Percentiles rank a stretch among this genome's conserved stretches.
Conservation (phyloP, 1,140 invertebrate genomes). For the Drosophila murphyi region DNA sequence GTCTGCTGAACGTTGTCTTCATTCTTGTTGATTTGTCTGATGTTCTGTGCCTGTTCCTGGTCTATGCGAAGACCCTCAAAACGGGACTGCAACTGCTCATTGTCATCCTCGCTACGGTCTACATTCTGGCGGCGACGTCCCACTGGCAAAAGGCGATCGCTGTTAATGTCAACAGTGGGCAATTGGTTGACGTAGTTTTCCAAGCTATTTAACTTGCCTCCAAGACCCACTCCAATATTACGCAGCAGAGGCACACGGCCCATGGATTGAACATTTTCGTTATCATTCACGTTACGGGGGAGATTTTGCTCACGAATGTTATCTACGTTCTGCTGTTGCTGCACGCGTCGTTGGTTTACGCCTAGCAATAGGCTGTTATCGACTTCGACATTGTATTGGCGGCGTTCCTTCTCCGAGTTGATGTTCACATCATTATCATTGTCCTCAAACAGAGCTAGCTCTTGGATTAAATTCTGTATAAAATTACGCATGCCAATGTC, state of each 20-base stretch:
- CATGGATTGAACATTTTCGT: conserved; percentile 10
- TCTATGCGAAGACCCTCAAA: conserved; percentile 17
- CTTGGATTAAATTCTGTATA: conserved; percentile 62
- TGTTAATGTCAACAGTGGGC: conserved; percentile 48
- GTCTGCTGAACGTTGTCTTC: not conserved
- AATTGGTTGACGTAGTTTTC: conserved; percentile 24
- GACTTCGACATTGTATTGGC: conserved; percentile 1
- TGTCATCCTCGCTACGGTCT: conserved; percentile 10
- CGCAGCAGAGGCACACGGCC: conserved; percentile 48
- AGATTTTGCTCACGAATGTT: conserved; percentile 29
- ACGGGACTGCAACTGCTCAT: conserved; percentile 10
- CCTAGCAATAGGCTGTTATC: conserved; percentile 34
- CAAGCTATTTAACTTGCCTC: not conserved
- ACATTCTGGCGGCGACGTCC: conserved; percentile 41
- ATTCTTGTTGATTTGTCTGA: not conserved
- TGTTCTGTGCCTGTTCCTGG: not conserved
- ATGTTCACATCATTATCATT: not conserved
- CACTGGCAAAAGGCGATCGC: conserved; percentile 49
- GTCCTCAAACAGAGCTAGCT: conserved; percentile 56
- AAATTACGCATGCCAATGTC: conserved; percentile 67
- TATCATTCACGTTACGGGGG: conserved; percentile 25
- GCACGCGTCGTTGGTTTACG: conserved; percentile 44
- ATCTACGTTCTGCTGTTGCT: conserved; percentile 25
- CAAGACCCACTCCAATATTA: conserved; percentile 21
- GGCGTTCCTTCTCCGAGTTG: not conserved